These are phyloP conservation scores for Diachasmimorpha longicaudata DNA, from an alignment of 1,140 invertebrate species.

Conservation along the genomic window DNA sequence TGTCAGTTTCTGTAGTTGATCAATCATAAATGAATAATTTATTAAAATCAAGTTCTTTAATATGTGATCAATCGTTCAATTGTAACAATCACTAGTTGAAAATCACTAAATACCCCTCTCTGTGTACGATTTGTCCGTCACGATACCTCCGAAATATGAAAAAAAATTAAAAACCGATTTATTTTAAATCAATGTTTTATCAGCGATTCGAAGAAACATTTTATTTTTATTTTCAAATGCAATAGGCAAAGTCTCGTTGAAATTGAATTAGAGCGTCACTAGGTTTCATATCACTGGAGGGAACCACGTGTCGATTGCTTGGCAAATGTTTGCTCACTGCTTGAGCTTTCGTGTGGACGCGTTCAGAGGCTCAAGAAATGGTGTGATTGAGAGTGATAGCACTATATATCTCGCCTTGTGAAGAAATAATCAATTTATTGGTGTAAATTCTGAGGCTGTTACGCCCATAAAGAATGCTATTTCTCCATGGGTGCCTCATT, in stretches of 20 bases:
- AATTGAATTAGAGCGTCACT: not conserved
- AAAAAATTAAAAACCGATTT: not conserved
- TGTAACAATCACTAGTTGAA: no score
- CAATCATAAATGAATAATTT: no score
- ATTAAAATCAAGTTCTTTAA: no score
- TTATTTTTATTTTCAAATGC: not conserved
- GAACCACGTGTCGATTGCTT: not conserved
- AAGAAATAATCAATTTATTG: not conserved
- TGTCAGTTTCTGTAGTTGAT: no score
- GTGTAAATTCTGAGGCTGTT: not conserved
- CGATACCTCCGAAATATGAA: no score
- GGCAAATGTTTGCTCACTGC: slow-evolving; percentile 2
- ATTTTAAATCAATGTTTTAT: not conserved
- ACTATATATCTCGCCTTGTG: not conserved
- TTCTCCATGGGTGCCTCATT: not conserved
- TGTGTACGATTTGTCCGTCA: no score
- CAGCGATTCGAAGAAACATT: no score
- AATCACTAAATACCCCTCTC: no score
- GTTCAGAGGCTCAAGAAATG: not conserved
- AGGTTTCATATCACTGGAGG: not conserved
- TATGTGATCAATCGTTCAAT: no score
- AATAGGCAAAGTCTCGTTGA: not conserved
- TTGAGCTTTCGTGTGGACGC: not conserved
- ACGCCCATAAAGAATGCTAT: not conserved
- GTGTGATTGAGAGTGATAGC: not conserved